Conservation (phyloP, 2,113 vertebrate species). For the Leptodactylus fuscus region DNA sequence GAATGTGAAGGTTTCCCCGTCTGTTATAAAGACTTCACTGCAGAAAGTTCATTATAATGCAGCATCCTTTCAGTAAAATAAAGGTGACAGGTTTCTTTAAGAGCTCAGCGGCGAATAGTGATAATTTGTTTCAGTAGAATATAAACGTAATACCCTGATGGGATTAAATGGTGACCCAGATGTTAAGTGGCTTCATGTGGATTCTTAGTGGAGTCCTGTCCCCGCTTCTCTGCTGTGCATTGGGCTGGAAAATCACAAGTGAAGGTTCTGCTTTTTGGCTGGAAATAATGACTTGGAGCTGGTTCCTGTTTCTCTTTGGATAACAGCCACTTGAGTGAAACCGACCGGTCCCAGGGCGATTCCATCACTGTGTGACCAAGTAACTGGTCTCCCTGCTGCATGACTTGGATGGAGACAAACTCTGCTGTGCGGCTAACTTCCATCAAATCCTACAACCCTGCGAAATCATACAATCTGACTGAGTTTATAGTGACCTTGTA, state of each 20-base stretch:
- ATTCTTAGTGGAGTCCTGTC: constrained; percentile 17
- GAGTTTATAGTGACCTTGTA: not conserved
- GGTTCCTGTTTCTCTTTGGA: constrained; percentile 4
- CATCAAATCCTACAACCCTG: not conserved
- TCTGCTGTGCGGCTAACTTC: not conserved
- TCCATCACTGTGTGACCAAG: not conserved
- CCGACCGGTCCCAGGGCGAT: constrained; percentile 11
- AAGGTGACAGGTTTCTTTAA: not conserved
- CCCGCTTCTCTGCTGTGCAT: not conserved
- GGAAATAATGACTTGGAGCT: constrained; percentile 20
- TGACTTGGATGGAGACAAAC: not conserved
- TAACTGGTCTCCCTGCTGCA: not conserved
- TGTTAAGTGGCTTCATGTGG: constrained; percentile 29
- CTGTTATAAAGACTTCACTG: not conserved
- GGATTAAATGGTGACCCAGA: constrained; percentile 14
- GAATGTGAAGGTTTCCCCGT: not conserved
- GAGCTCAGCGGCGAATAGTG: constrained; percentile 3
- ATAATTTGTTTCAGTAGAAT: constrained; percentile 12
- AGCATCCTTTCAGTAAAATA: not conserved
- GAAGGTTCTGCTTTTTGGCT: constrained; percentile 24
- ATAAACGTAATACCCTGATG: constrained; percentile 10
- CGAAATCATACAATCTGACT: not conserved
- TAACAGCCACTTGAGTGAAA: constrained; percentile 18
- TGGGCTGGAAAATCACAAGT: constrained; percentile 27
- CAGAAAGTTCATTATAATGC: not conserved